Evolutionary conservation across 2,797 vertebrate genomes (phyloP).

Genomic region (Mastacembelus armatus): DNA sequence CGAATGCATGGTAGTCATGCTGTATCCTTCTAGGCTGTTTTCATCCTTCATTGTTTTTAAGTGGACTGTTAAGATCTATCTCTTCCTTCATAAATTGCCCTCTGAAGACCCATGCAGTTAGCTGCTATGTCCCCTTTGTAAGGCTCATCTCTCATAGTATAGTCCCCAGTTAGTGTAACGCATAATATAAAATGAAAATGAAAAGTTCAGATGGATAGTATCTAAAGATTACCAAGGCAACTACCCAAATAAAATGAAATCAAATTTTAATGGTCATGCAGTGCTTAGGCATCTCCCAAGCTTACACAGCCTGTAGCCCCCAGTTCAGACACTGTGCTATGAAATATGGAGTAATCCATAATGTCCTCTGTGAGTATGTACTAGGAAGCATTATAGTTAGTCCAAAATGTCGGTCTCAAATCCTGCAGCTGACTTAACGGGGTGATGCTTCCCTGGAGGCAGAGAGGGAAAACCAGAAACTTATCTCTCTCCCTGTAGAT

Average conservation of each 20-base stretch:
- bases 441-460: slow-evolving; percentile 2
- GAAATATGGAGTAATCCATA: slow-evolving; percentile 22
- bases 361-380: neutral
- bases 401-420: slow-evolving; percentile 29
- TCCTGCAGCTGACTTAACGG: slow-evolving; percentile 10
- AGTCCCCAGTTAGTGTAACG: slow-evolving; percentile 6
- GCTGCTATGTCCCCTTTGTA: slow-evolving; percentile 8
- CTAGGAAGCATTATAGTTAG: slow-evolving; percentile 1
- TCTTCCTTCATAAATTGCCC: slow-evolving; percentile 6
- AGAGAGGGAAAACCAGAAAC: slow-evolving; percentile 5
- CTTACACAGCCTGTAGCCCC: neutral
- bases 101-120: neutral
- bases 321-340: slow-evolving; percentile 2
- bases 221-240: slow-evolving; percentile 4
- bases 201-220: slow-evolving; percentile 2
- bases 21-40: neutral
- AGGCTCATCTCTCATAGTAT: slow-evolving; percentile 2
- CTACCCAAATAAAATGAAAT: slow-evolving; percentile 2
- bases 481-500: neutral
- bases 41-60: neutral
- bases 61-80: neutral
- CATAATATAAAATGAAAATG: neutral
- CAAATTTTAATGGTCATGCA: neutral
- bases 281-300: neutral
- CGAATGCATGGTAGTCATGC: neutral